A percentile compares a stretch with the other conserved stretches of the same genome.
phyloP scores from a whole-genome alignment of 2,888 invertebrate genomes.

The Phengaris arion region DNA sequence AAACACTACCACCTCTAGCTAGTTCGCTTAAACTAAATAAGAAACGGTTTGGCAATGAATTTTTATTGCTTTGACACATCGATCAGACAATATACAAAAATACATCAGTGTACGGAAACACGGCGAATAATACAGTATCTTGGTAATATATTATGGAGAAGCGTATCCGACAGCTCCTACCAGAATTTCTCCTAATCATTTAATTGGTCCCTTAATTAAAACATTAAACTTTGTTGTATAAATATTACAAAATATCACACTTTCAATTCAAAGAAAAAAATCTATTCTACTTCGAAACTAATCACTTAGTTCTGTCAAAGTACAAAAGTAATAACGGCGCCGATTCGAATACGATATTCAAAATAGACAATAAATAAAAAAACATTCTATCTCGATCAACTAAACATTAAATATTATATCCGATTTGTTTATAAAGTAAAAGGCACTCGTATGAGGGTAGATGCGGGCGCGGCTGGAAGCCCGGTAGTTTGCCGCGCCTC shows the following conservation, averaged over 20 bases:
- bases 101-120: conserved; percentile 51
- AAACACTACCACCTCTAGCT: conserved; percentile 57
- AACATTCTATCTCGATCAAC: conserved; percentile 75
- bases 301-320: conserved; percentile 75
- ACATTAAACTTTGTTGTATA: conserved; percentile 78
- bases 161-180: conserved; percentile 61
- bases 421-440: conserved; percentile 72
- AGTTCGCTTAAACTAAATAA: conserved; percentile 63
- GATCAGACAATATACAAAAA: conserved; percentile 59
- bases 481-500: conserved; percentile 50
- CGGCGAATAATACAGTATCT: conserved; percentile 61
- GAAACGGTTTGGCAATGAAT: conserved; percentile 58
- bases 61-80: conserved; percentile 67
- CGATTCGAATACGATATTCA: conserved; percentile 75
- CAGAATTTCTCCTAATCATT: conserved; percentile 77
- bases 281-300: conserved; percentile 74
- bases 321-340: conserved; percentile 77
- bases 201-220: conserved; percentile 80
- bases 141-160: conserved; percentile 57
- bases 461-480: conserved; percentile 57
- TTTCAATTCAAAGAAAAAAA: conserved; percentile 77
- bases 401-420: conserved; percentile 76
- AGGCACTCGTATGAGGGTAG: conserved; percentile 65
- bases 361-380: conserved; percentile 77
- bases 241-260: conserved; percentile 80